phyloP scores from a whole-genome alignment of 64 coral and sea anemone species.

The Stylophora pistillata region DNA sequence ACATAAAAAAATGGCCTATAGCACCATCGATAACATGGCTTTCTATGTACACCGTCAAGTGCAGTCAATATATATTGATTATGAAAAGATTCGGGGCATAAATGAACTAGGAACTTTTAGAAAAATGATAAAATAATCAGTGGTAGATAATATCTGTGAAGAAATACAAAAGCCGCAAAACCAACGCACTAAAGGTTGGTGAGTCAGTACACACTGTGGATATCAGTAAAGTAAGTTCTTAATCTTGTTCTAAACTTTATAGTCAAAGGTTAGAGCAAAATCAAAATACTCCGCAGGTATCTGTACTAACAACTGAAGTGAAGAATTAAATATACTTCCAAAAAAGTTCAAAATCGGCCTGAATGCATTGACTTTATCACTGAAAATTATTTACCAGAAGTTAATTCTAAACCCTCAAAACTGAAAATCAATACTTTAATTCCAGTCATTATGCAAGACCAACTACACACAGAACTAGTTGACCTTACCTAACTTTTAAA shows the following conservation, averaged over 20 bases:
- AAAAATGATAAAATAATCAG: no score
- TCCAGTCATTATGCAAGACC: neutral
- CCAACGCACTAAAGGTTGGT: neutral
- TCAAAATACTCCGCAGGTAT: neutral
- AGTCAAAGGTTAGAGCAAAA: constrained; percentile 22
- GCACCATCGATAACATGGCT: no score
- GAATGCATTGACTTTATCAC: neutral
- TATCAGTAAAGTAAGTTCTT: neutral
- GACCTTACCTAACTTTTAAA: neutral
- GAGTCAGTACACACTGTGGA: neutral
- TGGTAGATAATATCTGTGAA: no score
- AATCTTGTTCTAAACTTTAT: constrained; percentile 3
- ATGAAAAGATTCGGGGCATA: no score
- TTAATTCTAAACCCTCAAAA: neutral
- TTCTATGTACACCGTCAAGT: no score
- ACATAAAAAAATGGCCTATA: no score
- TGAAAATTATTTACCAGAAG: neutral
- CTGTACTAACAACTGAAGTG: neutral
- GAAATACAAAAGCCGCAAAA: neutral
- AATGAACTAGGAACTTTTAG: no score
- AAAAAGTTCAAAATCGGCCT: neutral
- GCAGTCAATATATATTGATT: no score
- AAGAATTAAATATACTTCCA: neutral
- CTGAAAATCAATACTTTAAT: neutral
- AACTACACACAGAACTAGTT: neutral